These are phyloP conservation scores for Eupithecia insigniata DNA, from an alignment of 2,888 invertebrate species.

Conservation along the genomic window DNA sequence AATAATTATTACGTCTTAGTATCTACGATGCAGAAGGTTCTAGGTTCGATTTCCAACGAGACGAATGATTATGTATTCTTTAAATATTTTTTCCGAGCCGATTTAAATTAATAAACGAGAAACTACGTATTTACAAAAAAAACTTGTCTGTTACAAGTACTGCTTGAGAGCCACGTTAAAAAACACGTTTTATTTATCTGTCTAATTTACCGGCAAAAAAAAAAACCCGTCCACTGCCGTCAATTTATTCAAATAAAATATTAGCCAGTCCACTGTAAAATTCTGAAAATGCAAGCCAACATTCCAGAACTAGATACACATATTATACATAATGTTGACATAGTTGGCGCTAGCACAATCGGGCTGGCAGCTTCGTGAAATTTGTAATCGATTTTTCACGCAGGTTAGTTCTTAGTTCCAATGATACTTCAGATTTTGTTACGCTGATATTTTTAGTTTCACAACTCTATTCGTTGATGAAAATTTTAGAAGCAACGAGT, in stretches of 20 bases:
- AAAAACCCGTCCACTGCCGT: background rate
- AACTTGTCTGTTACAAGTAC: background rate
- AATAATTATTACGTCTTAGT: too few species aligned
- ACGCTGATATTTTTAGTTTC: background rate
- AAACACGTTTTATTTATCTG: background rate
- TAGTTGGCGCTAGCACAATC: conserved; percentile 26
- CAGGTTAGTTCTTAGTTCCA: background rate
- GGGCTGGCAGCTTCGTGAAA: conserved; percentile 8
- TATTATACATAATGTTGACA: conserved; percentile 29
- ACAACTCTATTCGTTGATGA: background rate
- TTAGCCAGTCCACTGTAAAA: background rate
- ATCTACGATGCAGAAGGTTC: too few species aligned
- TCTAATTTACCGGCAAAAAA: background rate
- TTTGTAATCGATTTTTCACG: conserved; percentile 26
- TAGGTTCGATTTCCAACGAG: background rate
- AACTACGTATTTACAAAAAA: background rate
- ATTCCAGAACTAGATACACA: conserved; percentile 16
- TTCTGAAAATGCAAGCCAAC: conserved; percentile 20
- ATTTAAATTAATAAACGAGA: background rate
- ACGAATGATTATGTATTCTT: background rate
- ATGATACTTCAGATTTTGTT: background rate
- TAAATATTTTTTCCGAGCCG: background rate
- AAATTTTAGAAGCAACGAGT: background rate
- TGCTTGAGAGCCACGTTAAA: background rate
- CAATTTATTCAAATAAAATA: background rate